Base-by-base conservation (phyloP, 2,113 vertebrate genomes). In the Siniperca chuatsi region DNA sequence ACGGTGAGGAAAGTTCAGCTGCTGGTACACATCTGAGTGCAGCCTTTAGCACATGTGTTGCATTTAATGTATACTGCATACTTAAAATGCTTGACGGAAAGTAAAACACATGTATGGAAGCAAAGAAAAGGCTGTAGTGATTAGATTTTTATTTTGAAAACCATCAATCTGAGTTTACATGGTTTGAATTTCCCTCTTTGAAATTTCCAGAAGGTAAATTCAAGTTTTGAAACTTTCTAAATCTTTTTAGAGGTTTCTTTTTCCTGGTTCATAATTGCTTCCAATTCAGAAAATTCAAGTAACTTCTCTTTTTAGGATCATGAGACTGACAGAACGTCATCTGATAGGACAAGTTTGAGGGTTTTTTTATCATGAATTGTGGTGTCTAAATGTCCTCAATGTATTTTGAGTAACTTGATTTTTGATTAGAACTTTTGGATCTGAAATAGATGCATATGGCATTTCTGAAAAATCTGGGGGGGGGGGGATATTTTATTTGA, bases 1-100 rank as follows among this genome's bases (percentile, higher is more conserved):
- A 48, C 18, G 13, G 78, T n/a, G 44, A 60, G 50, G 44, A 57
- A 75, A 18, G 74, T 79, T 65, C 18, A 58, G 21, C 79, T 74
- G 69, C 86, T 74, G 72, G 68, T 46, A 65, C 50, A 55, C 44
- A 35, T 61, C 57, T 37, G 50, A 21, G 71, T 46, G 48, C 86
- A 80, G 84, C 37, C 67, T n/a, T 40, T 12, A 67, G 46, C 68
- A 55, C 67, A 48, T 64, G 29, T 35, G 72, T 58, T 76, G 48
- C 69, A 69, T 55, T 62, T 64, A 25, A 33, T 84, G n/a, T 42
- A 71, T 13, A 42, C 13, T 23, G 18, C 37, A 46, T n/a, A 6
- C 70, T 65, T 29, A 57, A 55, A 79, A 48, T 66, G 55, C 21
- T 50, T 33, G 10, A n/a, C 11, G 1, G 23, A 48, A 75, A 58